Evolutionary conservation across 2,888 invertebrate genomes (phyloP), one percentile per base, ranked within the genome.

Genomic region (Polydrusus pterygomalis): DNA sequence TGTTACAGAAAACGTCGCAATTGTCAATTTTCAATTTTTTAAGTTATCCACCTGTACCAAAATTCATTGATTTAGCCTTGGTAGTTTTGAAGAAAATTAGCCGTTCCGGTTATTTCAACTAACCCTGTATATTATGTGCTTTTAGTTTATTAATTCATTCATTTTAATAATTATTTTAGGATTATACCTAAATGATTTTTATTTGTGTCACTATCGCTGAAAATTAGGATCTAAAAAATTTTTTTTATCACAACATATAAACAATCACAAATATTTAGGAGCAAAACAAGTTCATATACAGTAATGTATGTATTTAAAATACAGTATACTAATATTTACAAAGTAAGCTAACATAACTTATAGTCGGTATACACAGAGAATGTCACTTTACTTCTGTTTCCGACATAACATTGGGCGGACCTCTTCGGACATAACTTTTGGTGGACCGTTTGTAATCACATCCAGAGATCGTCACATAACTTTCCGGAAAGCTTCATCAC

Each of bases 241-340:
- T 51, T 18, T 17, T 49, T 49, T 51, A 18, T 51, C 25, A 34
- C n/a, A 67, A 73, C 73, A 73, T 68, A 73, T 51, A 74, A 69
- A 74, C 74, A 56, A 63, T 74, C 74, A 74, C 74, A 74, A 51
- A 63, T 49, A 62, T 51, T 56, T 69, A 63, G 74, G 63, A 74
- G 54, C 69, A 74, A 74, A 74, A 74, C 74, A 74, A 74, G 54
- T 63, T 54, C 45, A 30, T 56, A 54, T 63, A 54, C n/a, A 5
- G 20, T 63, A 60, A 38, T 60, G 25, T 60, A 18, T 73, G 68
- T 73, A 73, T 73, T 73, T 73, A 58, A 15, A 34, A 54, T 54
- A 65, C 54, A 34, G 17, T 65, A 38, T 68, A 74, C 60, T 47
- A 30, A 70, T 47, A 20, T 49, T 62, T 74, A 74, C 74, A 74